Evolutionary conservation across 2,888 invertebrate species (phyloP).

Genomic region (Scaptomyza polygonia): DNA sequence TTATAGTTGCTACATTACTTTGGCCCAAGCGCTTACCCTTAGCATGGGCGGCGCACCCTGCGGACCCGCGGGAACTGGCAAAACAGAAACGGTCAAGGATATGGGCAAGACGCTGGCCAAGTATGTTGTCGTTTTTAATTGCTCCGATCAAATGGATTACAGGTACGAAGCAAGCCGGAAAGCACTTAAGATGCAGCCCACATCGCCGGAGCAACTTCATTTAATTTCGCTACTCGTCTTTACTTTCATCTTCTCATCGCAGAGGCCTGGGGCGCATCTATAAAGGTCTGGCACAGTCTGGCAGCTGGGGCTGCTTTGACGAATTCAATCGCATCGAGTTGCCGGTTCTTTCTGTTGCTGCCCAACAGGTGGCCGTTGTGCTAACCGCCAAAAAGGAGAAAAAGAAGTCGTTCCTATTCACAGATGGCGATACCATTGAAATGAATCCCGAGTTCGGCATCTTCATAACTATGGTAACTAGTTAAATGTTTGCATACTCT

Average conservation of each 20-base stretch:
- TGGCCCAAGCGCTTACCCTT: conserved; percentile 97
- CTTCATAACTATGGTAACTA: conserved; percentile 95
- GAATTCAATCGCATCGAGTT: conserved; percentile 98
- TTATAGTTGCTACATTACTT: conserved; percentile 96
- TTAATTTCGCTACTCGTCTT: conserved; percentile 30
- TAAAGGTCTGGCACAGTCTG: conserved; percentile 97
- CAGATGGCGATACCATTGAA: conserved; percentile 96
- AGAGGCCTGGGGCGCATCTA: conserved; percentile 97
- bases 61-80: conserved; percentile 99
- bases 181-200: conserved; percentile 47
- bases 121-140: conserved; percentile 98
- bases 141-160: conserved; percentile 99
- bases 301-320: conserved; percentile 99
- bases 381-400: conserved; percentile 96
- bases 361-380: conserved; percentile 98
- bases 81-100: conserved; percentile 98
- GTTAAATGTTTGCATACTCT: background rate
- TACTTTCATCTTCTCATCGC: conserved; percentile 15
- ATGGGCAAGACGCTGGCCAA: conserved; percentile 99
- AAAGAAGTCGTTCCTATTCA: conserved; percentile 95
- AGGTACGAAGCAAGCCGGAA: conserved; percentile 82
- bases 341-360: conserved; percentile 97
- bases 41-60: conserved; percentile 98
- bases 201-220: conserved; percentile 34
- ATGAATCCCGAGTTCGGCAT: conserved; percentile 98